Percentiles rank a stretch among this genome's conserved stretches.
Conservation (phyloP, 2,888 invertebrate genomes). For the Esperia sulphurella region DNA sequence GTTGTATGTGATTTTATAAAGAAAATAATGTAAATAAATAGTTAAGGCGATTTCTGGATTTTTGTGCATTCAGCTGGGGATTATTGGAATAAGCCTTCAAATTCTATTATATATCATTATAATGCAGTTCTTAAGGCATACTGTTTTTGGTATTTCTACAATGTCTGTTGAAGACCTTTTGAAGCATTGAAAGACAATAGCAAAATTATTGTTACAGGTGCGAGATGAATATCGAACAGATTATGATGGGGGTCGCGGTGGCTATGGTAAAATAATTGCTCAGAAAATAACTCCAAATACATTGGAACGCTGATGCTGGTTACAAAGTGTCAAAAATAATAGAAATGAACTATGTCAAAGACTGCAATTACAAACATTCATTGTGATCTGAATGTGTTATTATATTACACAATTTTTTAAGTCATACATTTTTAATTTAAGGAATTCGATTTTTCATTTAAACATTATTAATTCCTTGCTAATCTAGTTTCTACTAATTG, state of each 20-base stretch:
- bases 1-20: too few species aligned
- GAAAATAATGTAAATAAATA: too few species aligned
- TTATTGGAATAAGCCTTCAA: too few species aligned
- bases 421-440: constrained; percentile 1
- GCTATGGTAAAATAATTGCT: constrained; percentile 96
- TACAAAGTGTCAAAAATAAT: constrained; percentile 16
- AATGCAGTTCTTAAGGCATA: too few species aligned
- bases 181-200: neutral
- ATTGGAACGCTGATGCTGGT: constrained; percentile 62
- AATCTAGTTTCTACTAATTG: too few species aligned
- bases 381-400: constrained; percentile 27
- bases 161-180: too few species aligned
- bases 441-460: neutral
- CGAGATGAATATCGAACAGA: constrained; percentile 99
- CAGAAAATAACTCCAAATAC: constrained; percentile 86
- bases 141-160: too few species aligned
- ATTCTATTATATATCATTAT: too few species aligned
- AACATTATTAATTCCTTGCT: too few species aligned
- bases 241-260: constrained; percentile 97
- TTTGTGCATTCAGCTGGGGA: too few species aligned
- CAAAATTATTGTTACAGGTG: constrained; percentile 78
- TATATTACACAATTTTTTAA: neutral
- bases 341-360: constrained; percentile 37
- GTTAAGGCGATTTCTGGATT: too few species aligned
- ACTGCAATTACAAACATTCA: constrained; percentile 40